Conservation (phyloP, 2,113 vertebrate genomes). For the Glaucomys volans region DNA sequence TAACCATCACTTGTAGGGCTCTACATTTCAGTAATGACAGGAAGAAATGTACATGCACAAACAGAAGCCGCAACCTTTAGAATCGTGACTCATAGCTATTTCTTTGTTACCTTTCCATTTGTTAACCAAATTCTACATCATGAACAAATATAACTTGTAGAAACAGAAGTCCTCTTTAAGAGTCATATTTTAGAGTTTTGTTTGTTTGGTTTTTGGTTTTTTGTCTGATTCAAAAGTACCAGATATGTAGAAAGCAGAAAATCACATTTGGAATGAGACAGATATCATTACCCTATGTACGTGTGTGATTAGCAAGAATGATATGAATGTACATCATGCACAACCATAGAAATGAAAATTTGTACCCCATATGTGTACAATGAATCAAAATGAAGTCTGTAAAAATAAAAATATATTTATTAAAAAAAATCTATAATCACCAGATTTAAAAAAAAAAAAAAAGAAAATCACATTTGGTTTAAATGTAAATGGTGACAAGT, state of each 20-base stretch:
- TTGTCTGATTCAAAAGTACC: not conserved
- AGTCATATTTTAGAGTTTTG: not conserved
- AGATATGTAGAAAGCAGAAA: not conserved
- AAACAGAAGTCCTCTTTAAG: slow-evolving; percentile 5
- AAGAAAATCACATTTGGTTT: not conserved
- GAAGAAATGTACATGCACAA: not conserved
- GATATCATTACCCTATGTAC: too few species aligned
- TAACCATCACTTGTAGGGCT: too few species aligned
- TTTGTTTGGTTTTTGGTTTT: not conserved
- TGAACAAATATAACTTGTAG: not conserved
- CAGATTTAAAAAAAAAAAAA: too few species aligned
- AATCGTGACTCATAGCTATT: not conserved
- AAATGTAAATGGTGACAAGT: not conserved
- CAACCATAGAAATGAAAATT: too few species aligned
- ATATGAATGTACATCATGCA: too few species aligned
- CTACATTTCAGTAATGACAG: not conserved
- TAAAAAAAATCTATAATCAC: too few species aligned
- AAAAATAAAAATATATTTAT: too few species aligned
- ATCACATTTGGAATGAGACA: not conserved
- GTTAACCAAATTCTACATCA: not conserved
- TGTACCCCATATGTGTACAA: too few species aligned
- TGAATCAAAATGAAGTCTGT: too few species aligned
- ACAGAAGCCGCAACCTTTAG: not conserved
- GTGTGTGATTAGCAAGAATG: too few species aligned
- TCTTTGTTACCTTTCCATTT: not conserved